Evolutionary conservation across 2,797 vertebrate genomes (phyloP).

Genomic region (Gadopsis bispinosus): DNA sequence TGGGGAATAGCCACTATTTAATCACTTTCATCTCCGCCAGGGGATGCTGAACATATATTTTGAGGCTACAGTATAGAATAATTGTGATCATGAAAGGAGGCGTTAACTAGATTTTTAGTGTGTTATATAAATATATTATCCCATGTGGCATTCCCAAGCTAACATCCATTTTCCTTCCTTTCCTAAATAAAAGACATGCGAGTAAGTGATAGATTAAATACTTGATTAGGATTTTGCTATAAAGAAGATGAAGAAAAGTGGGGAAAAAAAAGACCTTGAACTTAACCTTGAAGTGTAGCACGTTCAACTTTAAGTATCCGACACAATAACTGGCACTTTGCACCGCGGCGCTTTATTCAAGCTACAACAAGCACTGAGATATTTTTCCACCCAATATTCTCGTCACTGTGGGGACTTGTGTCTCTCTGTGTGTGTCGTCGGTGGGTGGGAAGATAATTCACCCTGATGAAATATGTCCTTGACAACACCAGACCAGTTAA

Average conservation of each 20-base stretch:
- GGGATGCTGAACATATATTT: slow-evolving; percentile 35
- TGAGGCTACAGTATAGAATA: slow-evolving; percentile 30
- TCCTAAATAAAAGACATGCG: neutral
- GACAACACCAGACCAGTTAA: slow-evolving; percentile 62
- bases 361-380: neutral
- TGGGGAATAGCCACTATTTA: slow-evolving; percentile 46
- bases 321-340: neutral
- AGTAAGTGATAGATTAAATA: neutral
- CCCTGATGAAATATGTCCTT: slow-evolving; percentile 44
- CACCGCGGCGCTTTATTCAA: neutral
- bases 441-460: slow-evolving; percentile 5
- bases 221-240: neutral
- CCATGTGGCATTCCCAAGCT: neutral
- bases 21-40: slow-evolving; percentile 52
- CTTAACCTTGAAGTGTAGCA: neutral
- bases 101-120: slow-evolving; percentile 15
- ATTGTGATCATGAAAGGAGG: slow-evolving; percentile 22
- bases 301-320: neutral
- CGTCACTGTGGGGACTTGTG: neutral
- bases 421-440: neutral
- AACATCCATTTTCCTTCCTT: neutral
- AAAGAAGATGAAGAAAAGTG: slow-evolving; percentile 2
- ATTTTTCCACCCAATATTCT: neutral
- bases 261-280: neutral
- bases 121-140: slow-evolving; percentile 1